Evolutionary conservation across 2,113 vertebrate genomes (phyloP).

Genomic region (Sorex fumeus): DNA sequence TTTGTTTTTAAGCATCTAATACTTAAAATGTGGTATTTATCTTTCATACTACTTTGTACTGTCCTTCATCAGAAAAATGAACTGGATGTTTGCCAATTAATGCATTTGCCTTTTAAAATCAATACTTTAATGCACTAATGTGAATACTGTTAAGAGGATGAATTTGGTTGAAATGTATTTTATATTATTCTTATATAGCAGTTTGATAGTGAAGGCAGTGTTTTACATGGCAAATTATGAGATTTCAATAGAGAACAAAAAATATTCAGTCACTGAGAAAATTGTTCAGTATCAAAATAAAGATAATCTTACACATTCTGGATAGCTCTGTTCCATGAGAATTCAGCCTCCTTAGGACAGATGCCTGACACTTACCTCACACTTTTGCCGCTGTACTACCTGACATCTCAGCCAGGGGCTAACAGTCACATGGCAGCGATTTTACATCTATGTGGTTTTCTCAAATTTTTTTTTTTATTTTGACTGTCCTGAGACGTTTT

Average conservation of each 20-base stretch:
- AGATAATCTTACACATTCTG: conserved; percentile 70
- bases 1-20: conserved; percentile 62
- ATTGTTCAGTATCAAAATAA: conserved; percentile 85
- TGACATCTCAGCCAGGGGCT: not conserved
- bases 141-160: conserved; percentile 79
- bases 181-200: conserved; percentile 83
- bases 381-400: not conserved
- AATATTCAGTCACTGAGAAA: conserved; percentile 73
- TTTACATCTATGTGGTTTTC: not conserved
- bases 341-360: not conserved
- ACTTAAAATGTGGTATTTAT: conserved; percentile 77
- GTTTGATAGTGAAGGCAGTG: conserved; percentile 79
- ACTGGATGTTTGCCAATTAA: conserved; percentile 82
- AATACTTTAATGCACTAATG: conserved; percentile 82
- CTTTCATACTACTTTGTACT: conserved; percentile 83
- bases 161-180: conserved; percentile 83
- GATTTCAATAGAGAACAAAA: conserved; percentile 83
- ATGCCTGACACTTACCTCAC: not conserved
- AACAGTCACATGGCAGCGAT: not conserved
- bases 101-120: conserved; percentile 84
- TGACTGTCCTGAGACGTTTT: not conserved
- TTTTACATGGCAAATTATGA: conserved; percentile 80
- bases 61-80: conserved; percentile 79
- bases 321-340: not conserved
- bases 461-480: conserved; percentile 7